Evolutionary conservation across 1,140 invertebrate species (phyloP), one percentile per base, ranked within the genome.

Genomic region (Hetaerina americana): DNA sequence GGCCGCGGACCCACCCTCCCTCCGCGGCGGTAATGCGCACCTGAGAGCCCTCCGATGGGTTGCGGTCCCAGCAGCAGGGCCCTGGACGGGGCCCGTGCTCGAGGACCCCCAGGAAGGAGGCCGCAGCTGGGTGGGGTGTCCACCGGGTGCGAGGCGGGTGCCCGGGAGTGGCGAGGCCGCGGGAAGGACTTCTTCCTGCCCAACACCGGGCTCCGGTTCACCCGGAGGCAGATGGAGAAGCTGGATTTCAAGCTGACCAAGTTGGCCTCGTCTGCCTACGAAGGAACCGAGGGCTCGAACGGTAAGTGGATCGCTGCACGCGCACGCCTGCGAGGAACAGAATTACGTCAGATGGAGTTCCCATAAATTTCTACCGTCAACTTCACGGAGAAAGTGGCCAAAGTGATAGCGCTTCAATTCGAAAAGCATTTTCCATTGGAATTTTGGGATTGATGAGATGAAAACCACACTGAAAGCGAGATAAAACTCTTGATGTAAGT

Each of bases 161-260:
- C 71, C 24, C 70, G 69, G 66, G 68, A 71, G 66, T 72, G 72
- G 26, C 57, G 26, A 67, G 27, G 75, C n/a, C n/a, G 70, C 26
- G 57, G 70, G 31, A n/a, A 57, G 68, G 66, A 69, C 31, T 76
- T 79, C 76, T 77, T 77, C n/a, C 74, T 80, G 49, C 76, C 78
- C 73, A 73, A 75, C 18, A 78, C 78, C 28, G 77, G 78, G 27
- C 75, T 80, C 1, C 70, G 74, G 29, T 80, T 80, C 74, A 77
- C 74, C 69, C 74, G 72, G 24, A 76, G 77, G 26, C 79, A 80
- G 70, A 73, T 80, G 27, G 72, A 76, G n/a, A 77, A 75, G 29
- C 74, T 80, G 28, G 79, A 79, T 71, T 74, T 74, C 1, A 79
- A 78, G 68, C 78, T 73, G 22, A 31, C 69, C 5, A 71, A 18